These are phyloP conservation scores for Lateolabrax maculatus DNA, from an alignment of 2,797 vertebrate genomes.

Conservation along the genomic window DNA sequence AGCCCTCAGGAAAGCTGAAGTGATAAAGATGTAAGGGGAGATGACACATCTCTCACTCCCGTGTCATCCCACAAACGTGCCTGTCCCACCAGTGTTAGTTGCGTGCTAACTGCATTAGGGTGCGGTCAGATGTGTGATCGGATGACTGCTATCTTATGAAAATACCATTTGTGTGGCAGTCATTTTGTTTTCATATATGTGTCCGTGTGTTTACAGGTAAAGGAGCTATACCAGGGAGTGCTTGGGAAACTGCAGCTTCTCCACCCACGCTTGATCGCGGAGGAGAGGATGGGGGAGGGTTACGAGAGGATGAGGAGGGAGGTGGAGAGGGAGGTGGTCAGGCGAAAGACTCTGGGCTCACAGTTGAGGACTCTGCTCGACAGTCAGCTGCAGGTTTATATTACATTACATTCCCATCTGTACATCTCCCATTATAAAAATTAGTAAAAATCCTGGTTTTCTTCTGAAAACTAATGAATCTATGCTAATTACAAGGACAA, in stretches of 20 bases:
- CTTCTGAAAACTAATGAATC: neutral
- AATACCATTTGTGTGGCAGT: neutral
- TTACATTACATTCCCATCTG: neutral
- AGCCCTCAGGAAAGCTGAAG: conserved; percentile 56
- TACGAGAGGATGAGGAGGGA: conserved; percentile 79
- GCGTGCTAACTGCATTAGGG: neutral
- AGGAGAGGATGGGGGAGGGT: conserved; percentile 63
- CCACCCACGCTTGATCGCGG: conserved; percentile 58
- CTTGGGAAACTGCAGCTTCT: conserved; percentile 83
- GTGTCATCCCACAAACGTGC: conserved; percentile 34
- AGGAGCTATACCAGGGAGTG: conserved; percentile 85
- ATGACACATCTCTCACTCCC: conserved; percentile 10
- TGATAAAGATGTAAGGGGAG: conserved; percentile 64
- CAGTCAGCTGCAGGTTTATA: conserved; percentile 82
- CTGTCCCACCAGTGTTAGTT: conserved; percentile 4
- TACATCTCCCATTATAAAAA: neutral
- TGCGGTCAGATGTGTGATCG: conserved; percentile 29
- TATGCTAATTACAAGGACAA: neutral
- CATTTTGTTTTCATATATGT: conserved; percentile 7
- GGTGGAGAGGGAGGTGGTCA: conserved; percentile 85
- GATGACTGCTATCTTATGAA: conserved; percentile 1
- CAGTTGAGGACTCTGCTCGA: conserved; percentile 83
- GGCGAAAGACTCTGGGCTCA: conserved; percentile 81
- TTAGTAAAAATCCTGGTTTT: neutral
- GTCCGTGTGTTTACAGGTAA: conserved; percentile 84